Evolutionary conservation across 2,888 invertebrate genomes (phyloP), one percentile per base, ranked within the genome.

Genomic region (Drosophila suboccidentalis): DNA sequence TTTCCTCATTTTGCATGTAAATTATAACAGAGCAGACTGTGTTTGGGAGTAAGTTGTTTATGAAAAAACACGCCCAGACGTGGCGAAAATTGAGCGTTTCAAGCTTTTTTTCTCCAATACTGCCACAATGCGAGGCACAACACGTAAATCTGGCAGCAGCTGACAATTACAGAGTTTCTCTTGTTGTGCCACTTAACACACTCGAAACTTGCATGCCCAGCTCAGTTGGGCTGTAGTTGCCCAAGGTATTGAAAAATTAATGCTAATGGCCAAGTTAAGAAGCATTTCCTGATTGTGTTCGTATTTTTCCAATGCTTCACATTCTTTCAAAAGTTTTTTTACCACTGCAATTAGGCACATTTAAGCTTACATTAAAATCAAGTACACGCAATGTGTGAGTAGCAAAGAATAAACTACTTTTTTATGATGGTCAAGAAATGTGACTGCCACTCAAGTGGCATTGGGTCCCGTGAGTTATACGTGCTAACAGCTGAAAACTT

Each of bases 111-210:
- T 13, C 32, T 10, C 2, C 8, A 32, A 34, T 73, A 49, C 53
- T 58, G 57, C 71, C 58, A 72, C 78, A 78, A 71, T 77, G 77
- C n/a, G 43, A 36, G 51, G 32, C 39, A 80, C 75, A 80, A 82
- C 70, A 86, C 84, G 81, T 72, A 85, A 88, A 88, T 89, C 79
- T 84, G 87, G 86, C 79, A 86, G 74, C 89, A 89, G 89, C 86
- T 89, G 86, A 86, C 82, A 87, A 81, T 77, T 67, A 76, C 75
- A 87, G 82, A 82, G 57, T 64, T 72, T 67, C 60, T 69, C 86
- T 71, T 78, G 78, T 72, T 71, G 51, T 61, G 68, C 69, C 71
- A 43, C 65, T 72, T 47, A 62, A 65, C 63, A 68, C 54, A 64
- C 83, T 86, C 75, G 75, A 80, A 83, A 73, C 51, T 70, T 73